Evolutionary conservation across 2,113 vertebrate species (phyloP), one percentile per base, ranked within the genome.

Genomic region (Pygathrix nemaeus): DNA sequence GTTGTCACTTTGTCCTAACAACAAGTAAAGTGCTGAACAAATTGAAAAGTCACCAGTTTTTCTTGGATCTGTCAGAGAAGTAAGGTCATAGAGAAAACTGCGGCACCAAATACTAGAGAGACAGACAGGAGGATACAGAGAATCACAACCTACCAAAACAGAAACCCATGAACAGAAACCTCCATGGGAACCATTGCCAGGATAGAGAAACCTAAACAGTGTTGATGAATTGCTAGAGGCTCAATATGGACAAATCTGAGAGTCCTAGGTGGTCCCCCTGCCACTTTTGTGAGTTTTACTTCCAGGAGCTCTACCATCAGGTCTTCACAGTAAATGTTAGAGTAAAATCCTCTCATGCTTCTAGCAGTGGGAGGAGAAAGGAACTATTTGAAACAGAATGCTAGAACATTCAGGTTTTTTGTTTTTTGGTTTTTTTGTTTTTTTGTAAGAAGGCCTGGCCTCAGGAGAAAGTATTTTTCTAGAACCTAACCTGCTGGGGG

Each of bases 1-100:
- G 57, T 91, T 12, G n/a, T 9, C 8, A 25, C 30, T 66, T 48
- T 88, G 35, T 76, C 66, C 48, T 92, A 87, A 48, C 13, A 94
- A 48, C 38, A 88, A 94, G 59, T 88, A 70, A 87, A 96, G 94
- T 70, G 16, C 27, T 78, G 76, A 59, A 76, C 4, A 83, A 88
- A 88, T 30, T 78, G n/a, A 96, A 92, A 94, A 88, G 82, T 68
- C 20, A 75, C 12, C 57, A 91, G 10, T 2, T 21, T 82, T 87
- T 91, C 64, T 82, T 76, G 66, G 38, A 32, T 91, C 27, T 21
- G 2, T 81, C 38, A 68, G 4, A 87, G 40, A 82, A 91, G 40
- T 81, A 57, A 94, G n/a, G 23, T 57, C 45, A 21, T 27, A n/a
- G 48, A 20, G 20, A 20, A 78, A 76, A 59, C 16, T 82, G 52